Evolutionary conservation across 2,113 vertebrate species (phyloP), one percentile per base, ranked within the genome.

Genomic region (Pelvicachromis taeniatus): DNA sequence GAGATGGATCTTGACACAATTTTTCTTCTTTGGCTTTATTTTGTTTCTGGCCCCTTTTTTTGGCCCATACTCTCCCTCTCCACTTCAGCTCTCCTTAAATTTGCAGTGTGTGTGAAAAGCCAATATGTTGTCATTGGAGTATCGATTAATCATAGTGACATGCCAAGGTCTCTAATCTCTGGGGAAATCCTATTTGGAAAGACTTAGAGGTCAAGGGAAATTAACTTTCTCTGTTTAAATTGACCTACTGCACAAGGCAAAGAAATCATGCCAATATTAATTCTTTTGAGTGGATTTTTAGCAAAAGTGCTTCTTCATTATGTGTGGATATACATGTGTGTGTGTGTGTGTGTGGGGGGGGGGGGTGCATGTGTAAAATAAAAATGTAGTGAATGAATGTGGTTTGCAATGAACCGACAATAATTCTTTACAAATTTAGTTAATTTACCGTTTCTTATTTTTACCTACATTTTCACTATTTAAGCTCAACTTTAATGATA

Each of bases 71-170:
- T 70, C 48, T 40, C 78, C 56, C n/a, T 78, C 63, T 59, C 29
- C 65, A 26, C 26, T 52, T 85, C 48, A 85, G 77, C 48, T 40
- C 58, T 79, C 45, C 21, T 68, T 80, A 81, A 80, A 85, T 81
- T 85, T 73, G 42, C 84, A 84, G 21, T 52, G 68, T 78, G 48
- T 52, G 82, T 82, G 75, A 90, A 89, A 88, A 80, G 65, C 82
- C 89, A 91, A 93, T 86, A 78, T 84, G 84, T 86, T 90, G 85
- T 92, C 91, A 89, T n/a, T 81, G 85, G 54, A 78, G 82, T 80
- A 82, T 88, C 53, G 50, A 92, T 92, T 87, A 86, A 77, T 90
- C 80, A 80, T 50, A 10, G 61, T 81, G 87, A 68, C 61, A 45
- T 65, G 48, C 77, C 61, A 91, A 78, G 65, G 82, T 85, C 81